phyloP scores from a whole-genome alignment of 1,140 invertebrate species.

The Rhagoletis pomonella region DNA sequence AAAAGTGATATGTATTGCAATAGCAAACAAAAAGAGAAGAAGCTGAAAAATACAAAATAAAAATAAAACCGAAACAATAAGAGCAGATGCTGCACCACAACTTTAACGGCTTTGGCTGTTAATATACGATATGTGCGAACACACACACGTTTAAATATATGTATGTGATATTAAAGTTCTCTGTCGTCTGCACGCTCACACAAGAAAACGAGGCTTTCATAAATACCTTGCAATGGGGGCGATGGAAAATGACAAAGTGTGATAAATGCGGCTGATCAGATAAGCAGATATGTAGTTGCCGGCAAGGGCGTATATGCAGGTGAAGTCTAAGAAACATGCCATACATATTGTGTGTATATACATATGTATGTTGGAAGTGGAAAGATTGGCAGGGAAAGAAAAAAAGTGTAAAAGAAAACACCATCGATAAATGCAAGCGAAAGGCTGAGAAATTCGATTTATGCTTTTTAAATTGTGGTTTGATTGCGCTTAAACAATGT shows the following conservation, averaged over 20 bases:
- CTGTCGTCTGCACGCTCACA: no score
- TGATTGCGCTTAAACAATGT: no score
- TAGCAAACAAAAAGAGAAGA: not conserved
- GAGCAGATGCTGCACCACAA: not conserved
- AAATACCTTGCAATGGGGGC: not conserved
- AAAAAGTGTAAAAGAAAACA: no score
- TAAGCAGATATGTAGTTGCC: constrained; percentile 6
- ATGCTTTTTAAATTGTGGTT: no score
- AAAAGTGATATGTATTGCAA: no score
- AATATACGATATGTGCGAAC: not conserved
- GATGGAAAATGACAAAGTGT: constrained; percentile 22
- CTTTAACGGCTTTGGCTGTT: not conserved
- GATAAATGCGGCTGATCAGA: constrained; percentile 28
- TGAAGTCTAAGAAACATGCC: not conserved
- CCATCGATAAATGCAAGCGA: no score
- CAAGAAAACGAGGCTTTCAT: no score
- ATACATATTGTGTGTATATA: no score
- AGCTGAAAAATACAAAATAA: not conserved
- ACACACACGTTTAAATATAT: not conserved
- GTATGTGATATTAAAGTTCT: not conserved
- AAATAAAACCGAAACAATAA: not conserved
- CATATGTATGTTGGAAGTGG: no score
- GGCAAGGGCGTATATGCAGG: not conserved
- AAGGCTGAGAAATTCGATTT: no score
- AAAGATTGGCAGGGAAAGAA: not conserved